A percentile compares a stretch with the other conserved stretches of the same genome.
Conservation (phyloP, 2,113 vertebrate species). For the Psittacara wagleri region DNA sequence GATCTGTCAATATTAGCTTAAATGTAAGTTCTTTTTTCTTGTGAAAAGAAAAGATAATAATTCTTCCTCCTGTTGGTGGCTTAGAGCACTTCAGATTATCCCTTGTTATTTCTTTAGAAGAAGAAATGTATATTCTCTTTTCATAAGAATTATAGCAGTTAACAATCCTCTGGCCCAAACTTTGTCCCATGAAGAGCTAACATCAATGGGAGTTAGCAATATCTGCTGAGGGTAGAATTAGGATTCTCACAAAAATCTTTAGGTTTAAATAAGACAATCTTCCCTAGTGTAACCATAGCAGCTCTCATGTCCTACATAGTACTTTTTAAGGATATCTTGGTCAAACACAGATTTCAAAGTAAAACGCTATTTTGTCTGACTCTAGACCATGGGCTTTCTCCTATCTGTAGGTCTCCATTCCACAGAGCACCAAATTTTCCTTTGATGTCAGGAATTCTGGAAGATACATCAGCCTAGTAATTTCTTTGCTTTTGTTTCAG, state of each 20-base stretch:
- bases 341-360: slow-evolving; percentile 36
- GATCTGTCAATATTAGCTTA: slow-evolving; percentile 69
- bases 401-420: not conserved
- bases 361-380: not conserved
- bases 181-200: slow-evolving; percentile 38
- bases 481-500: not conserved
- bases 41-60: slow-evolving; percentile 66
- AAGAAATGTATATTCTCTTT: slow-evolving; percentile 60
- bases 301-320: slow-evolving; percentile 55
- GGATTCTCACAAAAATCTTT: slow-evolving; percentile 53
- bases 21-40: slow-evolving; percentile 42
- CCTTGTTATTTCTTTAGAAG: slow-evolving; percentile 66
- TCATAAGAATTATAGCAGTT: slow-evolving; percentile 61
- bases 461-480: not conserved
- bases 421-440: not conserved
- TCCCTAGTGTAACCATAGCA: slow-evolving; percentile 24
- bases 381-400: not conserved
- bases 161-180: slow-evolving; percentile 48
- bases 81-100: slow-evolving; percentile 68
- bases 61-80: slow-evolving; percentile 55
- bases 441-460: not conserved
- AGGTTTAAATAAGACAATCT: slow-evolving; percentile 50
- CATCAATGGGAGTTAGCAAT: slow-evolving; percentile 57
- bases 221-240: slow-evolving; percentile 45
- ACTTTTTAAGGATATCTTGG: slow-evolving; percentile 47